Base-by-base conservation (phyloP, 2,113 vertebrate genomes). In the Urocitellus parryii region DNA sequence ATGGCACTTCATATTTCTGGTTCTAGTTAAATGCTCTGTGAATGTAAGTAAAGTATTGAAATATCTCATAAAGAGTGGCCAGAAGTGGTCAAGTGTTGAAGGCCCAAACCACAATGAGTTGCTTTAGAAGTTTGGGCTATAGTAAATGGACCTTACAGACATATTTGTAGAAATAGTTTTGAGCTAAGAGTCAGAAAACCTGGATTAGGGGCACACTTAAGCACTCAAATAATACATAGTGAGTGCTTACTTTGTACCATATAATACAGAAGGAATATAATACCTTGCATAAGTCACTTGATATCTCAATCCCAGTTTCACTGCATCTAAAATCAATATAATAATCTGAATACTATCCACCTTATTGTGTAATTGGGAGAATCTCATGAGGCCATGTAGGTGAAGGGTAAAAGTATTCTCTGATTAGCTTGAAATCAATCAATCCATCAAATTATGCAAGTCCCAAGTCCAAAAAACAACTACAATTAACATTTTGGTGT, bases 31-130 rank as follows among this genome's bases (percentile, higher is more conserved):
- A 86, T 87, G 53, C 18, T 91, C 51, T 53, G 1, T 94, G 39
- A 94, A 81, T 73, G 37, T 45, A 94, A 88, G n/a, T 70, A 79
- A 84, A 84, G 9, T 87, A 88, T 12, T 70, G 1, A 78, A 92
- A 73, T 73, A 90, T 90, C 39, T 92, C 90, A 92, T 56, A 92
- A 74, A 96, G 72, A 67, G 27, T 79, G 73, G 32, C 42, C 88
- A 77, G 34, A 94, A 84, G 17, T 81, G 37, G 11, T 53, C 65
- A 88, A 88, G 45, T 73, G 5, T 78, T 67, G 29, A 92, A 96
- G 34, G 32, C 32, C 27, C 2, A 48, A 95, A 78, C 34, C 85
- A 83, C 51, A 48, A 39, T 63, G 37, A 82, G n/a, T 78, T 68
- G 29, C 34, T 95, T 90, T 67, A 92, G 32, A 92, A 93, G 4